A percentile compares a stretch with the other conserved stretches of the same genome.
Evolutionary conservation across 2,888 invertebrate species (phyloP).

Genomic region (Marasmarcha lunaedactyla): DNA sequence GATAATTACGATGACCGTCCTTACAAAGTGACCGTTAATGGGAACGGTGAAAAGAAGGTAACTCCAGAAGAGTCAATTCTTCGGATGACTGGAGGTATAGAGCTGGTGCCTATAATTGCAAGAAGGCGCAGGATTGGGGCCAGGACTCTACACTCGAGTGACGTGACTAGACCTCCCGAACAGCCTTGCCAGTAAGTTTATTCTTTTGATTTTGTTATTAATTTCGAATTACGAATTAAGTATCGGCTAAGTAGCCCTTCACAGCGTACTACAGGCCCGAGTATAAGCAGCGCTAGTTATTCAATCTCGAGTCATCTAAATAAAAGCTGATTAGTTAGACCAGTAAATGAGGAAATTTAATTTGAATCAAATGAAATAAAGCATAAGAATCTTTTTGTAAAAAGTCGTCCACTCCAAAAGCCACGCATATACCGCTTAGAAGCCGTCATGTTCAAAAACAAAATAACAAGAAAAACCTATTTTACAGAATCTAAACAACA

Average conservation of each 20-base stretch:
- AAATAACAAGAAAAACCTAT: no score
- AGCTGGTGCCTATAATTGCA: constrained; percentile 81
- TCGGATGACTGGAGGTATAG: constrained; percentile 75
- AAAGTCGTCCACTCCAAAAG: no score
- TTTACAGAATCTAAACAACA: no score
- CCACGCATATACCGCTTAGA: no score
- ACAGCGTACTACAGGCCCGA: no score
- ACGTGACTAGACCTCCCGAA: constrained; percentile 53
- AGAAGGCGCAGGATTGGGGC: constrained; percentile 70
- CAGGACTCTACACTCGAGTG: constrained; percentile 55
- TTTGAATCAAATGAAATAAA: no score
- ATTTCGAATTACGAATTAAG: not conserved
- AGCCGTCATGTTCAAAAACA: no score
- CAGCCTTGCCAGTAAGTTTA: constrained; percentile 52
- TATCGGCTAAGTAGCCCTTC: not conserved
- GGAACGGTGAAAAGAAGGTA: constrained; percentile 29
- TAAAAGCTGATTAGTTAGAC: no score
- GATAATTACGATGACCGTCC: constrained; percentile 19
- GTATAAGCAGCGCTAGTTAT: no score
- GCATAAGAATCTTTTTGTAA: no score
- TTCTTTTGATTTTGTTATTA: not conserved
- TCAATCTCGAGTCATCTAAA: no score
- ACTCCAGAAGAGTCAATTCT: constrained; percentile 52
- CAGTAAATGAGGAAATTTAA: no score
- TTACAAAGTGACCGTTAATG: constrained; percentile 2